Evolutionary conservation across 2,888 invertebrate genomes (phyloP), one percentile per base, ranked within the genome.

Genomic region (Cephus sareptanus): DNA sequence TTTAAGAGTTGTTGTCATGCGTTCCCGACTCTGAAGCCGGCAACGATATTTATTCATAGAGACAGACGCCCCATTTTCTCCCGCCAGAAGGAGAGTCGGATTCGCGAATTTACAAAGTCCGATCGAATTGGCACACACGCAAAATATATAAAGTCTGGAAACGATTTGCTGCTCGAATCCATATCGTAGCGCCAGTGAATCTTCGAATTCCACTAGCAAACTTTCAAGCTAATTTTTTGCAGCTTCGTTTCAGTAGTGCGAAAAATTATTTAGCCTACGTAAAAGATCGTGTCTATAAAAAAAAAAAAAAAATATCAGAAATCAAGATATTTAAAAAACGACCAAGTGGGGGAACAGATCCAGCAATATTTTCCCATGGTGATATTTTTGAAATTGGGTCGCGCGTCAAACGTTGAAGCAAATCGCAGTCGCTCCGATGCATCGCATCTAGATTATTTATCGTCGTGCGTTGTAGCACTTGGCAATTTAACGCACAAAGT

Each of bases 41-140:
- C 74, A 35, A 34, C n/a, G 37, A 34, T 74, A 74, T 56, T 74
- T 77, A 79, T 78, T 82, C 79, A 78, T 82, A 82, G 83, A 81
- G 75, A 71, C 77, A n/a, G 74, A 70, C 76, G 82, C 77, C 79
- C 84, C 77, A 84, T 83, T 84, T 84, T 83, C 83, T 77, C 79
- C 71, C 74, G 75, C 37, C 68, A 68, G n/a, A 30, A 30, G 33
- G 31, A 12, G 30, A 71, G 12, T 71, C 71, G 31, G 30, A 71
- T 34, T 31, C 75, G 68, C 75, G 75, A 75, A 68, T 75, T 30
- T 33, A 30, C 33, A n/a, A 68, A 37, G 34, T 75, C 68, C 33
- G 6, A 34, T 74, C 74, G 74, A 78, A 77, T 78, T 78, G 78
- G 78, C 78, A 78, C 78, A 75, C 69, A 70, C 69, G 78, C 76